Evolutionary conservation across 2,113 vertebrate genomes (phyloP).

Genomic region (Toxotes jaculatrix): DNA sequence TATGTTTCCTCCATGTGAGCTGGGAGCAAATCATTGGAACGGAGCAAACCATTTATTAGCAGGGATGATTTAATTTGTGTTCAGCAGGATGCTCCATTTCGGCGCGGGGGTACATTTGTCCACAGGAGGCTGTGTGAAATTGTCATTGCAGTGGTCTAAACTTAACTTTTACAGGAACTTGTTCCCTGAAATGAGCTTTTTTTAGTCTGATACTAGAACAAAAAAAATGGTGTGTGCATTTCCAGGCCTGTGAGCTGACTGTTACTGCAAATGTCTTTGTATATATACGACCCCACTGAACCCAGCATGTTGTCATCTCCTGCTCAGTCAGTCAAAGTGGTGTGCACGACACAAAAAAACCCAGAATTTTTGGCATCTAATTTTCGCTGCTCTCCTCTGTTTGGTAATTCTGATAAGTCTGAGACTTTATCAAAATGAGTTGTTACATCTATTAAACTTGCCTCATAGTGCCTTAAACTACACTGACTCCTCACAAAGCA

Average conservation of each 20-base stretch:
- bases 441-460: slow-evolving; percentile 51
- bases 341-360: background rate
- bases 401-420: slow-evolving; percentile 38
- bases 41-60: slow-evolving; percentile 70
- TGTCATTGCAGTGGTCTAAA: slow-evolving; percentile 36
- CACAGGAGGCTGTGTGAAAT: slow-evolving; percentile 38
- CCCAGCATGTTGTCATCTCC: slow-evolving; percentile 23
- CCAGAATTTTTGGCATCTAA: slow-evolving; percentile 25
- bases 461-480: slow-evolving; percentile 40
- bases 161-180: slow-evolving; percentile 40
- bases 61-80: slow-evolving; percentile 70
- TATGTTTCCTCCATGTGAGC: slow-evolving; percentile 53
- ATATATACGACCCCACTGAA: background rate
- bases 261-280: background rate
- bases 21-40: slow-evolving; percentile 65
- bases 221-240: background rate
- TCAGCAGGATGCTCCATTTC: slow-evolving; percentile 58
- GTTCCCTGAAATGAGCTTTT: background rate
- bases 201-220: background rate
- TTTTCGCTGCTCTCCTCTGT: slow-evolving; percentile 11
- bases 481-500: slow-evolving; percentile 64
- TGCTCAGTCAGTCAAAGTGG: slow-evolving; percentile 7
- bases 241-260: background rate
- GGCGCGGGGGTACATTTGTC: slow-evolving; percentile 35
- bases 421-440: slow-evolving; percentile 35